Evolutionary conservation across 2,113 vertebrate species (phyloP), one percentile per base, ranked within the genome.

Genomic region (Petroica traversi): DNA sequence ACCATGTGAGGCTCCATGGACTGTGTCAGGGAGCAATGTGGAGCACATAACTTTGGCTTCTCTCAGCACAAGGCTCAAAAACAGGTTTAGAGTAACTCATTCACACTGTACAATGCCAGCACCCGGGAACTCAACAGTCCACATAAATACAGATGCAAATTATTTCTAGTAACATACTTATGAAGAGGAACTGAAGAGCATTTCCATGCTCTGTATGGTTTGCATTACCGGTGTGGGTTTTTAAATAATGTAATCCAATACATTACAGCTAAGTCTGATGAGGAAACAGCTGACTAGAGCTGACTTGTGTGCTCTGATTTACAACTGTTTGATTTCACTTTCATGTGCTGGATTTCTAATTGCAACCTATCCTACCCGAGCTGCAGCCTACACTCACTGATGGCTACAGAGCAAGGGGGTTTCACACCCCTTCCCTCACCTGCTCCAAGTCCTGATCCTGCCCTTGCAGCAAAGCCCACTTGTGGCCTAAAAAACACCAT

Each of bases 251-350:
- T 63, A 93, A 95, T 71, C 31, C 66, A 96, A 97, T 82, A 66
- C 28, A 71, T n/a, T 49, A 71, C 86, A 88, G 71, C 66, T 86
- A 95, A 90, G 79, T 93, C 95, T 95, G 92, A 86, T 85, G 78
- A 95, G 82, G 93, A 98, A 97, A 97, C 57, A 92, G 80, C 82
- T 96, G 63, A 85, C 74, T 75, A 19, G 38, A 76, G 46, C 84
- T 75, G 23, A 68, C 19, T 52, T 87, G 54, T 82, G 58, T 83
- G 95, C 54, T 51, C 24, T 73, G 61, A 96, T 88, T 96, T 93
- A 95, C 19, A 40, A 73, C 49, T 71, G 34, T 85, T 88, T 86
- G 85, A 93, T 94, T 96, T 96, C 93, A 51, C 43, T 92, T 92
- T 55, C 69, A 62, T 59, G 11, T 38, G 51, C 85, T 52, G 38